Percentiles rank a stretch among this genome's conserved stretches.
These are phyloP conservation scores for Hemicrepidius hirtus DNA, from an alignment of 2,888 invertebrate species.

Conservation along the genomic window DNA sequence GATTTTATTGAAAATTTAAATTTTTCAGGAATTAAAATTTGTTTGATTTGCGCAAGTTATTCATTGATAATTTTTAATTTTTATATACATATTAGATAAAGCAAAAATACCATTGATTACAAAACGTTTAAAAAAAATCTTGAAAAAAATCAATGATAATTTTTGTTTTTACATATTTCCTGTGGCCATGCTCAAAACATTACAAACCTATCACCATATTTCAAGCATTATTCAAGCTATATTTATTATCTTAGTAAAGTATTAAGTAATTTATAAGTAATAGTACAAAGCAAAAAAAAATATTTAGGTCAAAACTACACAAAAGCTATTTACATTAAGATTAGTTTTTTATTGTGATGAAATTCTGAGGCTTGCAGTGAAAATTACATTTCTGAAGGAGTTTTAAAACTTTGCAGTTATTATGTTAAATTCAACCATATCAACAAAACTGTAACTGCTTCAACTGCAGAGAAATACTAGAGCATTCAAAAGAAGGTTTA, in stretches of 20 bases:
- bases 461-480: slow-evolving; percentile 32
- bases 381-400: slow-evolving; percentile 27
- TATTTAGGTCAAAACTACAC: slow-evolving; percentile 19
- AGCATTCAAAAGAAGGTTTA: slow-evolving; percentile 25
- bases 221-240: background rate
- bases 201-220: slow-evolving; percentile 1
- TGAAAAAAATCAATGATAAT: background rate
- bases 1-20: too few species aligned
- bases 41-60: too few species aligned
- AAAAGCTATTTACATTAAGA: slow-evolving; percentile 28
- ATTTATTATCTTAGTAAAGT: too few species aligned
- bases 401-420: slow-evolving; percentile 26
- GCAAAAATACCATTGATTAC: too few species aligned
- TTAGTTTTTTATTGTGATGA: slow-evolving; percentile 34
- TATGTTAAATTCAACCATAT: slow-evolving; percentile 23
- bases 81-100: too few species aligned
- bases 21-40: too few species aligned
- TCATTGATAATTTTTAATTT: too few species aligned
- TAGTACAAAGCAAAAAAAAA: slow-evolving; percentile 32
- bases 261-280: slow-evolving; percentile 24
- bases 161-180: background rate
- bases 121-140: too few species aligned
- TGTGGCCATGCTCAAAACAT: slow-evolving; percentile 3
- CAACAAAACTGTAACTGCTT: slow-evolving; percentile 37
- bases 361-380: slow-evolving; percentile 19